phyloP scores from a whole-genome alignment of 2,113 vertebrate species.

The Clarias macrocephalus region DNA sequence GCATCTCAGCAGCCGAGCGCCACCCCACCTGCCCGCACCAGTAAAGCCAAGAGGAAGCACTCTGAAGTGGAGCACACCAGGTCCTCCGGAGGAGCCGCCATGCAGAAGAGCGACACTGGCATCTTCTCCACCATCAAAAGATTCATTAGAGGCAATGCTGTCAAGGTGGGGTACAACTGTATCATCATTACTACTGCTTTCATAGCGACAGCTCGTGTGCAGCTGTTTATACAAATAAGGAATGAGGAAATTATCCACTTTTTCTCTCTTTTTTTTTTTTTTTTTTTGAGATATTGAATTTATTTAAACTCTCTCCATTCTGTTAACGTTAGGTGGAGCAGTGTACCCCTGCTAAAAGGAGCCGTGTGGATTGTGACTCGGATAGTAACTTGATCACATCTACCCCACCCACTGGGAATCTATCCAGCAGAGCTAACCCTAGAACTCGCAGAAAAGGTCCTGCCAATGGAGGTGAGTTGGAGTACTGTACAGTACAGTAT shows the following conservation, averaged over 20 bases:
- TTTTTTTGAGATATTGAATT: not conserved
- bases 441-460: constrained; percentile 89
- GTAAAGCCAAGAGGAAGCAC: constrained; percentile 90
- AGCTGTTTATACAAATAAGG: not conserved
- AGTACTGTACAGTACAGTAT: no score
- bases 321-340: constrained; percentile 81
- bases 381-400: constrained; percentile 91
- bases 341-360: constrained; percentile 92
- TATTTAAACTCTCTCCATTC: not conserved
- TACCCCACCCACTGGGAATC: constrained; percentile 85
- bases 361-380: constrained; percentile 86
- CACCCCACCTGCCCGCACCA: constrained; percentile 72
- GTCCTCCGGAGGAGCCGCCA: constrained; percentile 65
- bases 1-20: constrained; percentile 87
- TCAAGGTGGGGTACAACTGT: constrained; percentile 63
- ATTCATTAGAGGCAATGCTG: constrained; percentile 75
- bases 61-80: constrained; percentile 65
- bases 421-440: constrained; percentile 83
- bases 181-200: not conserved
- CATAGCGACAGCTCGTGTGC: not conserved
- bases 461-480: constrained; percentile 83
- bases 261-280: not conserved
- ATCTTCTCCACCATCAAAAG: constrained; percentile 77
- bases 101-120: constrained; percentile 74
- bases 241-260: not conserved